Base-by-base conservation (phyloP, 2,888 invertebrate genomes). In the Lissocephala sabroskyi region DNA sequence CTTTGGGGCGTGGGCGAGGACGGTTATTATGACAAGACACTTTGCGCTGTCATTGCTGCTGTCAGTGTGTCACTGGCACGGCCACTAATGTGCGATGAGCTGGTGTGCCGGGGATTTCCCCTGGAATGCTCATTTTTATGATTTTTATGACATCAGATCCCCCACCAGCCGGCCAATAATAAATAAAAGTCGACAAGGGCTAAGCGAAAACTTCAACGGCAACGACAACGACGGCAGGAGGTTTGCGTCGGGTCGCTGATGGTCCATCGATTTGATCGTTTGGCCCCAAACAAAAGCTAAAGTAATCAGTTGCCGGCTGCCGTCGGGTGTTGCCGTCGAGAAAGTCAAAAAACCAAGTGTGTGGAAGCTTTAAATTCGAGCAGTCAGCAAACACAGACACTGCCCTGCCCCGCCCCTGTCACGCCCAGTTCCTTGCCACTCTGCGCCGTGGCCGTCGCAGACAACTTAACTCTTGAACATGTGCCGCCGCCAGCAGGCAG, bases 401-500 rank as follows among this genome's bases (percentile, higher is more conserved):
- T 14, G 45, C 19, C 43, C 14, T 10, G 17, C 41, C 45, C 17
- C 17, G 5, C 6, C 10, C 10, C 26, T 23, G 18, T 11, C 19
- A 4, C 3, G 11, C 28, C 28, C 28, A 1, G 7, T 6, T 26
- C 26, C 23, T 5, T 23, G 7, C 23, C 23, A 23, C 7, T 23
- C 23, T 23, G 4, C 7, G 23, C 23, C 7, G 4, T 23, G 23
- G 23, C 36, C 40, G 56, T 48, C 56, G 57, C 65, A 65, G 56
- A 62, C 54, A 76, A 70, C 68, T 70, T 70, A 76, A 76, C 74
- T 70, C 74, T 73, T 68, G 68, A 70, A 67, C 68, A 70, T 74
- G 73, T 76, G 76, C 68, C 74, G 76, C 68, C 74, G 68, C 68
- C 68, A 65, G 76, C 68, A 70, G 77, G 76, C 74, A 68, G 59